phyloP scores from a whole-genome alignment of 2,888 invertebrate species.

The Tiliacea aurago region DNA sequence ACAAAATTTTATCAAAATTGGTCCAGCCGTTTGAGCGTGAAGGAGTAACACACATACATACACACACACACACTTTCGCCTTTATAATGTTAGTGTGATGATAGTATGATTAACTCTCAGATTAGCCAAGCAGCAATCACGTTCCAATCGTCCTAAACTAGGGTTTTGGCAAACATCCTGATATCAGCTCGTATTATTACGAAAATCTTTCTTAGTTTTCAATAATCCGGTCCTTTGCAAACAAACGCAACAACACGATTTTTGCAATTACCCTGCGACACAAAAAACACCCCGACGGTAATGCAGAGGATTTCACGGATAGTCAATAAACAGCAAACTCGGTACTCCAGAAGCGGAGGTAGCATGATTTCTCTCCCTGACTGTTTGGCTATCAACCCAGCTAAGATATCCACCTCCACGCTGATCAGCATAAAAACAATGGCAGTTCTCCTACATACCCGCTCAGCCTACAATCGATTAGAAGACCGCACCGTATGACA shows the following conservation, averaged over 20 bases:
- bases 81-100: no score
- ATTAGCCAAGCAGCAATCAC: not conserved
- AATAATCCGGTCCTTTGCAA: not conserved
- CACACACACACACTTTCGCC: no score
- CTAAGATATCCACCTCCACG: not conserved
- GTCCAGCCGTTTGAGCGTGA: no score
- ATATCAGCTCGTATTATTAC: not conserved
- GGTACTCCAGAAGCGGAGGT: not conserved
- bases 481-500: constrained; percentile 69
- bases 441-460: constrained; percentile 44
- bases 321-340: not conserved
- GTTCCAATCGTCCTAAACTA: no score
- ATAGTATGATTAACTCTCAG: not conserved
- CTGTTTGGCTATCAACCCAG: not conserved
- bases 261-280: not conserved
- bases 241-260: not conserved
- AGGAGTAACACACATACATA: no score
- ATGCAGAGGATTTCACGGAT: not conserved
- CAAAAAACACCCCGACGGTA: not conserved
- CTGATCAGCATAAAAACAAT: constrained; percentile 44
- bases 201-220: not conserved
- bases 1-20: no score
- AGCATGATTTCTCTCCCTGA: not conserved
- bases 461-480: constrained; percentile 61
- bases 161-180: not conserved